Evolutionary conservation across 2,113 vertebrate genomes (phyloP).

Genomic region (Muscicapa adusta): DNA sequence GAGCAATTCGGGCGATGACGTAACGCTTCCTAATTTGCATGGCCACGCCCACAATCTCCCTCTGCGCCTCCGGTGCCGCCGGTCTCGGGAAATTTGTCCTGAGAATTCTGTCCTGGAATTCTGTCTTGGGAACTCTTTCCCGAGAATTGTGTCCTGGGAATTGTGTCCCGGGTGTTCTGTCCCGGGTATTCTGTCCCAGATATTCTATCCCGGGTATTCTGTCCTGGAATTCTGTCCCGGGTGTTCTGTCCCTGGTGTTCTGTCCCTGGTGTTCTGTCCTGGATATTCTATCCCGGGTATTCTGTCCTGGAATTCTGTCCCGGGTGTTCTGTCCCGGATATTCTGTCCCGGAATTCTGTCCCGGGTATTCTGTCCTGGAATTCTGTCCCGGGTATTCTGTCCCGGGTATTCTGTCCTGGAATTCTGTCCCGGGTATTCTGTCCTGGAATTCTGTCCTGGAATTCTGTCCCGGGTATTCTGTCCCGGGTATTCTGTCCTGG

Average conservation of each 20-base stretch:
- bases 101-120: too few species aligned
- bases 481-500: too few species aligned
- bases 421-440: accelerated
- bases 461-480: too few species aligned
- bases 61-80: not conserved
- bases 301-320: too few species aligned
- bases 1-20: too few species aligned
- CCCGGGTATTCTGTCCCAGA: accelerated
- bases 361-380: not conserved
- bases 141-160: too few species aligned
- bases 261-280: not conserved
- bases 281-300: not conserved
- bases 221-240: not conserved
- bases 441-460: too few species aligned
- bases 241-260: not conserved
- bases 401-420: too few species aligned
- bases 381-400: too few species aligned
- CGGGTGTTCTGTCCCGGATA: accelerated
- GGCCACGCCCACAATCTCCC: not conserved
- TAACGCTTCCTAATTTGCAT: not conserved
- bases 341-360: not conserved
- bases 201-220: not conserved
- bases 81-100: too few species aligned
- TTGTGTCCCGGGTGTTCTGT: not conserved
- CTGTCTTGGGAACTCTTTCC: too few species aligned